Evolutionary conservation across 2,113 vertebrate species (phyloP), one percentile per base, ranked within the genome.

Genomic region (Antigone vipio): DNA sequence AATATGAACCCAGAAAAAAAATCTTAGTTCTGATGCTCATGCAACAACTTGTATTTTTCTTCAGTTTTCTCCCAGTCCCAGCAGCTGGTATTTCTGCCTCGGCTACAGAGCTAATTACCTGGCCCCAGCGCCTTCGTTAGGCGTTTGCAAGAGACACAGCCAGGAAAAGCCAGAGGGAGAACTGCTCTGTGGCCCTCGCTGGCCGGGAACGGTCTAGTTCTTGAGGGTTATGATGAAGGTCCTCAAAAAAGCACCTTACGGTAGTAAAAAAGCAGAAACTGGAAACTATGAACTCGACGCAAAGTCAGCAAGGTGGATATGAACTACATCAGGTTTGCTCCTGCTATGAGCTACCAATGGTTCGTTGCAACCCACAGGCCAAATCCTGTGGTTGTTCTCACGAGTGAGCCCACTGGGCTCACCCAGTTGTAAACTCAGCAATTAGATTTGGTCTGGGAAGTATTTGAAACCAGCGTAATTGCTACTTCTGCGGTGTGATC

Each of bases 381-480:
- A 81, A 40, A 63, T 32, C 68, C 50, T 4, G 0, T 5, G 38
- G 47, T 23, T 66, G 15, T 17, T 67, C 93, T 35, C 63, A 45
- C 5, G 3, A 34, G 17, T 2, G 34, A 79, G 22, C 82, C 85
- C 62, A 22, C 38, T 58, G 55, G 30, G 62, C 58, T 92, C 75
- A 15, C 72, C 40, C 63, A 22, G 34, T 1, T 68, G 22, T 38
- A 60, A 85, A 72, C 24, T 72, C 79, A 47, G 11, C 76, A 49
- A 24, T 77, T 34, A 12, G 52, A 13, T 64, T 56, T 92, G 76
- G 15, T 8, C 74, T 91, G 92, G 77, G 77, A 95, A 91, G 66
- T 26, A 40, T 30, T 3, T 92, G 53, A 45, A 87, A 69, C 17
- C 1, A 0, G 2, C 26, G 26, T 15, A 44, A 62, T 22, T 66